Conservation (phyloP, 2,888 invertebrate genomes). For the Labia minor region DNA sequence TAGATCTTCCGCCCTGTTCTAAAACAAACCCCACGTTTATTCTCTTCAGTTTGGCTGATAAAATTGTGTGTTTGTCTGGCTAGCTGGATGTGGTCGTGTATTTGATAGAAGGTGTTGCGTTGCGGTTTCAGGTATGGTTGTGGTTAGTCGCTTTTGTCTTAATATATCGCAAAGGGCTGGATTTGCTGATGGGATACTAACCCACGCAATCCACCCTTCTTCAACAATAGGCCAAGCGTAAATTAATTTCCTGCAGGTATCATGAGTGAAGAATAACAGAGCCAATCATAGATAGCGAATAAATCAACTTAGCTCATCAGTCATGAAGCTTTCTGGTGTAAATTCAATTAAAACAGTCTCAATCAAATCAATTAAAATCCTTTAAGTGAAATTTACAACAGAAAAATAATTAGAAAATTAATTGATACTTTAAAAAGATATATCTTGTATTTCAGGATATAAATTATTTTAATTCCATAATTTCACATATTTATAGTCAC, state of each 20-base stretch:
- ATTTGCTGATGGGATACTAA: not conserved
- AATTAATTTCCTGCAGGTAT: constrained; percentile 13
- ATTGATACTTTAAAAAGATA: too few species aligned
- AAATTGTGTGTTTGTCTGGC: not conserved
- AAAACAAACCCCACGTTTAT: not conserved
- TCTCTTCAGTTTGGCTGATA: not conserved
- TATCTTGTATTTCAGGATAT: too few species aligned
- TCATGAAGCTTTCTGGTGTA: not conserved
- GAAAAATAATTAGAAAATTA: too few species aligned
- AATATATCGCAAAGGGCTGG: constrained; percentile 1
- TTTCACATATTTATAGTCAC: too few species aligned
- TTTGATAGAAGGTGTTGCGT: not conserved
- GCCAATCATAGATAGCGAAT: constrained; percentile 13
- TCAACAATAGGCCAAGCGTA: not conserved
- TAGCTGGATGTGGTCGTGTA: not conserved
- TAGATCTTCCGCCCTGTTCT: constrained; percentile 3
- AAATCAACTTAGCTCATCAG: not conserved
- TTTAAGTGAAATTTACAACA: too few species aligned
- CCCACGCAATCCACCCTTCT: constrained; percentile 13
- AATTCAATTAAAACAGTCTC: constrained; percentile 8
- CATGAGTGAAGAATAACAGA: not conserved
- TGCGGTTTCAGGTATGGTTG: not conserved
- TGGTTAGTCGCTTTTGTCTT: not conserved
- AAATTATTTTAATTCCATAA: too few species aligned
- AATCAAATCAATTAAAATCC: too few species aligned